A percentile compares a stretch with the other conserved stretches of the same genome.
Evolutionary conservation across 2,888 invertebrate genomes (phyloP).

Genomic region (Caenorhabditis zanzibari): DNA sequence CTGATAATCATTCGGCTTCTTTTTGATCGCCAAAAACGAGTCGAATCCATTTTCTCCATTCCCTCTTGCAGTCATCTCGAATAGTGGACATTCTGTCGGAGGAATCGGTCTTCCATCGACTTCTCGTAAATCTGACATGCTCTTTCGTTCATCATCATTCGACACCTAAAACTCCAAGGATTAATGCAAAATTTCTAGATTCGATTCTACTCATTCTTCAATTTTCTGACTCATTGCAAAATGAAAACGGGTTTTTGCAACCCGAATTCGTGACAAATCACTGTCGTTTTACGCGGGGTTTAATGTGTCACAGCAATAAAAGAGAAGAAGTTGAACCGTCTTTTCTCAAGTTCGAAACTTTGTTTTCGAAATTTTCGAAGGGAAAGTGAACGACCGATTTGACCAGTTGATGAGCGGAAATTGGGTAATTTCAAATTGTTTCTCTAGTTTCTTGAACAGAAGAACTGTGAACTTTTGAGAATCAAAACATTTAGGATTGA

Average conservation of each 20-base stretch:
- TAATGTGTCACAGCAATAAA: conserved; percentile 15
- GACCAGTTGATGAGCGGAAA: conserved; percentile 29
- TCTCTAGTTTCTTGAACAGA: conserved; percentile 4
- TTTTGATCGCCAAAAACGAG: conserved; percentile 64
- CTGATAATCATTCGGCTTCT: conserved; percentile 63
- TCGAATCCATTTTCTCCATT: conserved; percentile 86
- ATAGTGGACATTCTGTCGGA: conserved; percentile 94
- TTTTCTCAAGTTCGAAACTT: conserved; percentile 19
- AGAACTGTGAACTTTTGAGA: conserved; percentile 17
- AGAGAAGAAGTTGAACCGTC: conserved; percentile 4
- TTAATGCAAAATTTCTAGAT: neutral
- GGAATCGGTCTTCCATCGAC: conserved; percentile 91
- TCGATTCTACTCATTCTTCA: neutral
- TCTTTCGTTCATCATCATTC: conserved; percentile 52
- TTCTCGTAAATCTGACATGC: conserved; percentile 62
- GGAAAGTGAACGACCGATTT: conserved; percentile 16
- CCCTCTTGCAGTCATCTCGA: conserved; percentile 62
- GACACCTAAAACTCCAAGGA: conserved; percentile 40
- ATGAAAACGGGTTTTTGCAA: conserved; percentile 20
- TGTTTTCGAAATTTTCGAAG: conserved; percentile 11
- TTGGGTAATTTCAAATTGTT: conserved; percentile 14
- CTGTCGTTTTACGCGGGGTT: conserved; percentile 17
- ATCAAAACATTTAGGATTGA: too few relatives aligned
- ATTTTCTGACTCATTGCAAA: conserved; percentile 5
- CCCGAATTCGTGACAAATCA: conserved; percentile 30